Evolutionary conservation across 1,140 invertebrate genomes (phyloP), one percentile per base, ranked within the genome.

Genomic region (Pseudomyrmex sp.): DNA sequence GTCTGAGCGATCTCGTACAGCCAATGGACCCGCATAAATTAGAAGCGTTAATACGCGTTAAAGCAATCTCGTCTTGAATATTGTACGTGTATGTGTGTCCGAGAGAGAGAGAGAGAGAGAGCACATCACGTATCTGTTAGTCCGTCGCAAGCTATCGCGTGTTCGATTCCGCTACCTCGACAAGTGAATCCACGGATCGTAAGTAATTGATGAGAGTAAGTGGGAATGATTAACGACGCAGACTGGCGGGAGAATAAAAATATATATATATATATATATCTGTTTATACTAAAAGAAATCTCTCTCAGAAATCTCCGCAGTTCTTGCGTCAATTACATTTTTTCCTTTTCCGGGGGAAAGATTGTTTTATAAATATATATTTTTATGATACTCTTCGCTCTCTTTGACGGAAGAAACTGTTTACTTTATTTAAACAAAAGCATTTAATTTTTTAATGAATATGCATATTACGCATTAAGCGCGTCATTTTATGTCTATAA

Each of bases 11-110:
- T 88, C 86, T 90, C 79, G 84, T 75, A 89, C 84, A 82, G 82
- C 86, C 86, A 85, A 91, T 89, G 82, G 86, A 82, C 80, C 76
- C 82, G 85, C 85, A 91, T 91, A 91, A 91, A 91, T 92, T 91
- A 91, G 88, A 90, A 83, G 85, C 86, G 88, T 89, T 90, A 91
- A 91, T 92, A 91, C 77, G 83, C 75, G 82, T 90, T 86, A 86
- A 84, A 66, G 59, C 85, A 87, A 90, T 91, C 85, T 86, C 82
- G 90, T 90, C 76, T 69, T 87, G 83, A 77, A 88, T 91, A 91
- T 90, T 88, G 84, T 76, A 76, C 80, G 85, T 35, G 35, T 26
- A 26, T 35, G 35, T 35, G 35, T 35, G 35, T 35, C 35, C 35
- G 35, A 35, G 35, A 35, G 35, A 35, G 35, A 35, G 1, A 26